Percentiles rank a stretch among this genome's conserved stretches.
Conservation (phyloP, 1,140 invertebrate species). For the Habropoda laboriosa region DNA sequence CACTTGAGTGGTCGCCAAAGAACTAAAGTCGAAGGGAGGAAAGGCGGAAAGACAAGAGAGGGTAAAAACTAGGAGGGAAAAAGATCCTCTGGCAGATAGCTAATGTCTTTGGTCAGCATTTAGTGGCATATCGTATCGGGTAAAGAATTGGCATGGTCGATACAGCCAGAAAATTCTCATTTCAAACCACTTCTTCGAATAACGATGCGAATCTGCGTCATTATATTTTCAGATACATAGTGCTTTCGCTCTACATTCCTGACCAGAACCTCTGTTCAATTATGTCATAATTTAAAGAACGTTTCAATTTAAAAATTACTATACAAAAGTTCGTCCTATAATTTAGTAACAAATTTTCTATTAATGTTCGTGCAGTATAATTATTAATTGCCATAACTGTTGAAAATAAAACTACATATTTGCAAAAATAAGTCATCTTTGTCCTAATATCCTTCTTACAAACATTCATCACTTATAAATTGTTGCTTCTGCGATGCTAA, state of each 20-base stretch:
- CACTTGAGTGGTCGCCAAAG: background rate
- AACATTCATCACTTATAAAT: no score
- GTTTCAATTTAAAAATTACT: no score
- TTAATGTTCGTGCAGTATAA: no score
- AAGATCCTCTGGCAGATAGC: slow-evolving; percentile 56
- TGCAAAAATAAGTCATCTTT: no score
- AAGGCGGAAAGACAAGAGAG: slow-evolving; percentile 22
- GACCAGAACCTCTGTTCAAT: background rate
- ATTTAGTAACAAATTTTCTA: no score
- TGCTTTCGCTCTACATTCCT: background rate
- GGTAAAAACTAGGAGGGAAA: slow-evolving; percentile 6
- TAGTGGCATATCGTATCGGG: slow-evolving; percentile 61
- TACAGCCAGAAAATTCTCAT: slow-evolving; percentile 65
- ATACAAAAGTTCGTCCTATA: no score
- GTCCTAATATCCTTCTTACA: no score
- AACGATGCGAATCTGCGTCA: slow-evolving; percentile 32
- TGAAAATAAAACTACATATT: no score
- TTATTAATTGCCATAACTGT: no score
- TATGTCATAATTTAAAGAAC: no score
- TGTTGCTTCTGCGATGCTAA: no score
- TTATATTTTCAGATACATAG: background rate
- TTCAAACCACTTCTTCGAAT: slow-evolving; percentile 53
- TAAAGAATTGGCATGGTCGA: slow-evolving; percentile 37
- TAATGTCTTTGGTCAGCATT: slow-evolving; percentile 68
- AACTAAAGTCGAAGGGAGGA: slow-evolving; percentile 7